Conservation (phyloP, 2,113 vertebrate species). For the Poecile atricapillus region DNA sequence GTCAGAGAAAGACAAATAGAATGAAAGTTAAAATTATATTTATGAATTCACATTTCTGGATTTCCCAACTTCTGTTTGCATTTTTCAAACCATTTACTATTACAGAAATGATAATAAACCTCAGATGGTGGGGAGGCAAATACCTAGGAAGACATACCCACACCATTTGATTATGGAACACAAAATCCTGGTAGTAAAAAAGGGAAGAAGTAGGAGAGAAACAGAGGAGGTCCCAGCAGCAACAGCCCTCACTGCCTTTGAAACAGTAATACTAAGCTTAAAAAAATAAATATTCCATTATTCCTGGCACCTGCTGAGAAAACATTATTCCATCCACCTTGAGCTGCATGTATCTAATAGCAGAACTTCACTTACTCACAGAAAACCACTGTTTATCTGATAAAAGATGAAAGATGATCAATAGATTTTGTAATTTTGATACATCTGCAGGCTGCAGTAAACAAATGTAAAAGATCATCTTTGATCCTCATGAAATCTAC, state of each 20-base stretch:
- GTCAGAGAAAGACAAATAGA: background rate
- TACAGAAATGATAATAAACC: background rate
- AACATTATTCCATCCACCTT: background rate
- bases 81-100: background rate
- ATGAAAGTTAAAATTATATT: background rate
- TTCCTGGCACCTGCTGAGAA: background rate
- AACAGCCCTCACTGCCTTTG: background rate
- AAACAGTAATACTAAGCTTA: background rate
- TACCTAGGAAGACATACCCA: background rate
- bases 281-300: background rate
- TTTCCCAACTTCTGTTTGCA: background rate
- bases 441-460: fast-evolving
- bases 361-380: background rate
- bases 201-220: background rate
- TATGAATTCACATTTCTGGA: background rate
- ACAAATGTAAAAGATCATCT: background rate
- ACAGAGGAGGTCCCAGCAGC: background rate
- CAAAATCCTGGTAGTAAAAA: background rate
- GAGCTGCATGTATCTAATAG: background rate
- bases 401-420: background rate
- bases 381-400: background rate
- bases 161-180: background rate
- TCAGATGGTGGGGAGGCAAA: background rate
- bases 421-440: background rate
- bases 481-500: background rate